Percentiles rank a stretch among this genome's conserved stretches.
phyloP scores from a whole-genome alignment of 2,797 vertebrate genomes.

The Euphonia xanthogaster region DNA sequence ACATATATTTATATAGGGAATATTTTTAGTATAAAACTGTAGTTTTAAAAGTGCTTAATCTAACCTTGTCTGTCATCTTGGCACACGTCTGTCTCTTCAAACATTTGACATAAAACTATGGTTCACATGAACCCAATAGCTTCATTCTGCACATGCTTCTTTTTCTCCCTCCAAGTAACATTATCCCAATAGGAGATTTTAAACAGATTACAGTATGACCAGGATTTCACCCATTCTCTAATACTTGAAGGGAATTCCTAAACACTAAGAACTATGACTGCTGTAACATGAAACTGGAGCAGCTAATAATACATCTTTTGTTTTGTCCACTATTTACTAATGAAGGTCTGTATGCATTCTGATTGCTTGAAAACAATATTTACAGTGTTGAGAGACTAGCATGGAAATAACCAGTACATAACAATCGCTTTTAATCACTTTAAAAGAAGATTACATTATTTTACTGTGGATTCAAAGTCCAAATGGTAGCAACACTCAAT shows the following conservation, averaged over 20 bases:
- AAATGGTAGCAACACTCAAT: not conserved
- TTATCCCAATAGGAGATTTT: not conserved
- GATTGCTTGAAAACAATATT: slow-evolving; percentile 1
- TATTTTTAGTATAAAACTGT: not conserved
- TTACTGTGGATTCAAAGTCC: not conserved
- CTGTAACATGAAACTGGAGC: not conserved
- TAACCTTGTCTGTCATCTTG: not conserved
- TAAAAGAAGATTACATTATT: not conserved
- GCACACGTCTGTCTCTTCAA: not conserved
- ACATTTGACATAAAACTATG: not conserved
- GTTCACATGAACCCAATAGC: not conserved
- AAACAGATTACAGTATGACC: not conserved
- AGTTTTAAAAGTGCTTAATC: not conserved
- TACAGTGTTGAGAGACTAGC: not conserved
- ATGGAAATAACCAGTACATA: not conserved
- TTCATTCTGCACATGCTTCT: not conserved
- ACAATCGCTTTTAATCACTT: not conserved
- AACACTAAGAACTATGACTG: not conserved
- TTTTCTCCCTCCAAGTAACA: not conserved
- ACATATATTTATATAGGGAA: not conserved
- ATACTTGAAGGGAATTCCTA: slow-evolving; percentile 16
- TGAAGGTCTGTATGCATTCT: not conserved
- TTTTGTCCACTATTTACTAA: not conserved
- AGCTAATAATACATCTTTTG: not conserved
- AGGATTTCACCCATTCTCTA: slow-evolving; percentile 19